phyloP scores from a whole-genome alignment of 1,140 invertebrate species.

The Cheumatopsyche charites region DNA sequence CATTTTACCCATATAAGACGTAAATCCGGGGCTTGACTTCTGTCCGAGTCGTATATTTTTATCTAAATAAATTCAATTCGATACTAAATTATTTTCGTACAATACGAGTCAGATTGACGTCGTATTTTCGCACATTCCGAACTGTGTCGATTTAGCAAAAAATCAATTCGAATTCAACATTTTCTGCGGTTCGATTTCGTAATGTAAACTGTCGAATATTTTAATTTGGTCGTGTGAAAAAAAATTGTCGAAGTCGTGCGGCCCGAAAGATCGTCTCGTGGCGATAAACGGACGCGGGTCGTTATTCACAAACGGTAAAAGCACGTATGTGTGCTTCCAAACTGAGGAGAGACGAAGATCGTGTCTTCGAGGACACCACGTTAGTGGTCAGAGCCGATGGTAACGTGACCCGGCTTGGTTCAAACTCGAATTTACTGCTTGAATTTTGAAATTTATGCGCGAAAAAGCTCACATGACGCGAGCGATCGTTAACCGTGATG shows the following conservation, averaged over 20 bases:
- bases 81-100: too few species aligned
- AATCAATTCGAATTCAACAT: too few species aligned
- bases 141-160: too few species aligned
- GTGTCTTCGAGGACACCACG: not conserved
- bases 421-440: conserved; percentile 5
- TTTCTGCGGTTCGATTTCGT: too few species aligned
- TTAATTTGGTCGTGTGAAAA: not conserved
- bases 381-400: not conserved
- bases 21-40: too few species aligned
- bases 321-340: not conserved
- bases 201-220: too few species aligned
- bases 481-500: not conserved
- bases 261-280: not conserved
- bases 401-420: conserved; percentile 5
- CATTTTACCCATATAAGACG: too few species aligned
- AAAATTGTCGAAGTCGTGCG: too few species aligned
- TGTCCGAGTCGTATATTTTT: too few species aligned
- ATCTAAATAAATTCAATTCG: too few species aligned
- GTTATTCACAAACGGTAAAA: conserved; percentile 1
- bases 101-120: too few species aligned
- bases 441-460: conserved; percentile 7
- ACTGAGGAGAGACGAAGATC: not conserved
- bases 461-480: not conserved
- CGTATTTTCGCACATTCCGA: too few species aligned
- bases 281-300: not conserved